Evolutionary conservation across 2,797 vertebrate genomes (phyloP), one percentile per base, ranked within the genome.

Genomic region (Paguma larvata): DNA sequence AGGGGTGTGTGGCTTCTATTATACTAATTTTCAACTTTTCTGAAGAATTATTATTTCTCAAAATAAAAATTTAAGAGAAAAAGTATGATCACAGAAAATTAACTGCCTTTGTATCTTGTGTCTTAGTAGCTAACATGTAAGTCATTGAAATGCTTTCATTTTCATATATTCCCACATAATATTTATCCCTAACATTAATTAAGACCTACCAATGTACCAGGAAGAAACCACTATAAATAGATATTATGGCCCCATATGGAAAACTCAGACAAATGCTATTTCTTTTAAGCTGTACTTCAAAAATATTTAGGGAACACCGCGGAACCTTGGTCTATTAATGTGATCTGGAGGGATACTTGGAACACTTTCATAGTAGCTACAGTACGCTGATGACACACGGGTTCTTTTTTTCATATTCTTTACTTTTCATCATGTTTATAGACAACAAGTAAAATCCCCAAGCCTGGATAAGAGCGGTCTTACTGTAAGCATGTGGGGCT

Each of bases 61-160:
- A 82, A 96, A 89, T 89, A 80, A 94, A 88, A 79, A 70, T 70
- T 34, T 85, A 34, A 75, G 10, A 77, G 15, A 79, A 79, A 27
- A 87, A 95, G 84, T 63, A 73, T 44, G 2, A 51, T 77, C 92
- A 2, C 67, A 88, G 85, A 79, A 79, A 85, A 13, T 3, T 0
- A 27, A 73, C 6, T 67, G 0, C 32, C 53, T 8, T 72, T 27
- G 3, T 85, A 65, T 73, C 38, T 75, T 88, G 10, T 87, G 83
- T 91, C 21, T 94, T 97, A 92, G 14, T 21, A 63, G 73, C 34
- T 73, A 7, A 4, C 44, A 56, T 5, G 82, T 3, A 92, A 85
- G n/a, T 94, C 96, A 70, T 53, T 91, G 1, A 96, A 97, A 79
- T 87, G 23, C 11, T 91, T 79, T 85, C 16, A 90, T 63, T 95